phyloP scores from a whole-genome alignment of 2,888 invertebrate genomes.

The Metalampra italica region DNA sequence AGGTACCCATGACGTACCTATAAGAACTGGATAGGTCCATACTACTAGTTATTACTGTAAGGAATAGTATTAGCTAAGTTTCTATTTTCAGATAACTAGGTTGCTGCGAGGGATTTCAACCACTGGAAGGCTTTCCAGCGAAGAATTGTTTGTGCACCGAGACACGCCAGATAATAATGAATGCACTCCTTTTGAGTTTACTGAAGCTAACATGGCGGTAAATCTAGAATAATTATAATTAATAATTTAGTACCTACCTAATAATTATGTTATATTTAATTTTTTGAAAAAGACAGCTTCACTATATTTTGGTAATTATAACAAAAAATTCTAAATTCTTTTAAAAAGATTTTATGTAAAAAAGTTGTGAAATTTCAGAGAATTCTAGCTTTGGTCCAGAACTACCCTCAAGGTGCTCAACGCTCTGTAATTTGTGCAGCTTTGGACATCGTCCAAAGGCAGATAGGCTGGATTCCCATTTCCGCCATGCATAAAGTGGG shows the following conservation, averaged over 20 bases:
- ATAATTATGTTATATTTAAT: no score
- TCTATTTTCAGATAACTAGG: background rate
- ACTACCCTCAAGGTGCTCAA: constrained; percentile 57
- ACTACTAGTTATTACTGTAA: no score
- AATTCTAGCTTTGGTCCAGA: constrained; percentile 45
- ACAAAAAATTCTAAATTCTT: no score
- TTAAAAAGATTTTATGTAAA: no score
- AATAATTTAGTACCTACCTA: constrained; percentile 4
- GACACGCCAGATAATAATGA: constrained; percentile 50
- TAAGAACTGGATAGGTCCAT: no score
- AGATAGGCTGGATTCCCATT: constrained; percentile 67
- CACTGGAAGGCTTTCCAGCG: constrained; percentile 20
- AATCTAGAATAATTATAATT: constrained; percentile 2
- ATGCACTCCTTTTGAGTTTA: constrained; percentile 54
- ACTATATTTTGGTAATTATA: no score
- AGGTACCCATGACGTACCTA: no score
- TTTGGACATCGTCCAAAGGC: constrained; percentile 60
- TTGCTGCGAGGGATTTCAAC: background rate
- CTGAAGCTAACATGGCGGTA: constrained; percentile 57
- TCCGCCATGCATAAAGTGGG: constrained; percentile 67
- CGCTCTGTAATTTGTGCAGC: constrained; percentile 44
- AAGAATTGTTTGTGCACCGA: constrained; percentile 50
- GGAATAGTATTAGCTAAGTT: no score
- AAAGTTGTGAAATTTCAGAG: constrained; percentile 33
- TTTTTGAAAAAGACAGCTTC: no score